phyloP scores from a whole-genome alignment of 2,797 vertebrate genomes.

The Diplodus sargus region DNA sequence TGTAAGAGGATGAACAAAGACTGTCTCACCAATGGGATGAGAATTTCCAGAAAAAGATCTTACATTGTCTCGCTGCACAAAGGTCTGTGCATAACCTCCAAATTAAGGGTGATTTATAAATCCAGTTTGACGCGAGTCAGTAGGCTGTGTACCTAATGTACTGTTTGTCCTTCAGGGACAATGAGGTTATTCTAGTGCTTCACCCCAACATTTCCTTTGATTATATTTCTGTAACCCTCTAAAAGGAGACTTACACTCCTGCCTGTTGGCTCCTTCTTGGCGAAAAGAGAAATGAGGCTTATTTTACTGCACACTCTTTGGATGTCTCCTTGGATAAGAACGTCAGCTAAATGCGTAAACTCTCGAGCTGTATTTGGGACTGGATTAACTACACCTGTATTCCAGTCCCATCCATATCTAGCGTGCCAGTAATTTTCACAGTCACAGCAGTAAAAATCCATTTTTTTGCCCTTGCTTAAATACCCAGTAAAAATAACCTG shows the following conservation, averaged over 20 bases:
- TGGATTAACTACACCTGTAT: slow-evolving; percentile 57
- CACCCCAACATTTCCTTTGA: slow-evolving; percentile 34
- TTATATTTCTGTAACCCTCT: slow-evolving; percentile 18
- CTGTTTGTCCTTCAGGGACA: slow-evolving; percentile 42
- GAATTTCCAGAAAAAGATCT: slow-evolving; percentile 30
- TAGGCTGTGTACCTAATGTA: slow-evolving; percentile 22
- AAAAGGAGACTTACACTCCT: slow-evolving; percentile 27
- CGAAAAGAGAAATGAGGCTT: slow-evolving; percentile 47
- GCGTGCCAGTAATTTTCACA: slow-evolving; percentile 39
- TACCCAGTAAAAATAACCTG: slow-evolving; percentile 58
- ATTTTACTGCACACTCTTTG: slow-evolving; percentile 36
- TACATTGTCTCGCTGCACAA: slow-evolving; percentile 24
- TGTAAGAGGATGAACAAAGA: slow-evolving; percentile 67
- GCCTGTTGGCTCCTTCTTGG: slow-evolving; percentile 24
- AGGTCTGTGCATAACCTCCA: slow-evolving; percentile 21
- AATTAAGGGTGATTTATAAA: slow-evolving; percentile 34
- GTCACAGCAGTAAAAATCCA: slow-evolving; percentile 33
- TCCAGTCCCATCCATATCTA: slow-evolving; percentile 27
- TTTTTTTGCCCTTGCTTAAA: slow-evolving; percentile 46
- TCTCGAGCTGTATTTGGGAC: slow-evolving; percentile 40
- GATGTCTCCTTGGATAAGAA: slow-evolving; percentile 48
- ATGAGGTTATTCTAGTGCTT: slow-evolving; percentile 30
- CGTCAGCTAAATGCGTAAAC: slow-evolving; percentile 34
- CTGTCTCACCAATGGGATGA: slow-evolving; percentile 36
- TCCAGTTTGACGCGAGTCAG: slow-evolving; percentile 25